phyloP scores from a whole-genome alignment of 2,113 vertebrate species.

The Elephas maximus region DNA sequence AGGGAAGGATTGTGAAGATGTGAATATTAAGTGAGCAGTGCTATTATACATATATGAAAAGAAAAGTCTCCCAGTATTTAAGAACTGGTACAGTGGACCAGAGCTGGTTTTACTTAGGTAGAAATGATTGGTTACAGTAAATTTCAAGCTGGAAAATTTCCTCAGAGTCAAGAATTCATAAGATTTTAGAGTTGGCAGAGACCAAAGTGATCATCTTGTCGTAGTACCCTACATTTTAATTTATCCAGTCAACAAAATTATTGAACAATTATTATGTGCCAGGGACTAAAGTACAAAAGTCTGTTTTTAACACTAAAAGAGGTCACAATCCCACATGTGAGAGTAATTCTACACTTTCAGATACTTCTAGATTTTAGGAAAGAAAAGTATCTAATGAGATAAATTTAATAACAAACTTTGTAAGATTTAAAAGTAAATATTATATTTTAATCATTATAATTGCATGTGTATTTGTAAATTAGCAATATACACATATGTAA shows the following conservation, averaged over 20 bases:
- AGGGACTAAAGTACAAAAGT: not conserved
- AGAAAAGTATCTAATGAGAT: not conserved
- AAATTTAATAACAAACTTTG: conserved; percentile 17
- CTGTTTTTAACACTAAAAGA: conserved; percentile 10
- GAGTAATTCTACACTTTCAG: not conserved
- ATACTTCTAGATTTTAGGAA: not conserved
- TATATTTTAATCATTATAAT: not conserved
- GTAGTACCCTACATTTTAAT: not conserved
- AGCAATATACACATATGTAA: not conserved
- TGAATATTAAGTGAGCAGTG: not conserved
- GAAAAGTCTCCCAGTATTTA: conserved; percentile 52
- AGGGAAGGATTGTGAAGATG: conserved; percentile 10
- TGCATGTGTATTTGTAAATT: not conserved
- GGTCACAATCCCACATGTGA: not conserved
- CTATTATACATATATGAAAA: conserved; percentile 16
- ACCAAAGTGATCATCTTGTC: conserved; percentile 2
- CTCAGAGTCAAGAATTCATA: conserved; percentile 64
- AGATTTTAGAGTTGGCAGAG: conserved; percentile 40
- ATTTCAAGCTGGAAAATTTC: conserved; percentile 67
- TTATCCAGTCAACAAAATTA: conserved; percentile 6
- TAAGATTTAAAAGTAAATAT: conserved; percentile 5
- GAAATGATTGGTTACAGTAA: conserved; percentile 63
- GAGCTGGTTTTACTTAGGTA: conserved; percentile 74
- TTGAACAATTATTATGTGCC: not conserved
- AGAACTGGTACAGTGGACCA: conserved; percentile 31